These are phyloP conservation scores for Patiria miniata DNA, from an alignment of 35 echinoderm and acorn worm genomes.

Conservation along the genomic window DNA sequence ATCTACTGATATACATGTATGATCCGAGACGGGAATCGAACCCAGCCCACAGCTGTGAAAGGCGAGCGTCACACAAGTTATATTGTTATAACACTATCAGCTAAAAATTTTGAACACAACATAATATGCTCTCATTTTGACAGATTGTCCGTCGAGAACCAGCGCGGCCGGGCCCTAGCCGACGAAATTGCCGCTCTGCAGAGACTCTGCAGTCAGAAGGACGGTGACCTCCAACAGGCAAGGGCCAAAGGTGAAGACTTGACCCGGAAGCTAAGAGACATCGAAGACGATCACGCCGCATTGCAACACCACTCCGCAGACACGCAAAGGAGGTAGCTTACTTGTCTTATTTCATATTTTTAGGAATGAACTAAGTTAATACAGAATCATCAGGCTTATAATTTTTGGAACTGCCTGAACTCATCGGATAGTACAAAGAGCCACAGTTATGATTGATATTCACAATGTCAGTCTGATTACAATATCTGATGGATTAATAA, in stretches of 20 bases:
- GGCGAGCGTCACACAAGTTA: too few relatives aligned
- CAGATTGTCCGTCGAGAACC: slow-evolving; percentile 71
- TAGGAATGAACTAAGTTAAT: too few relatives aligned
- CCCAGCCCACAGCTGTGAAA: too few relatives aligned
- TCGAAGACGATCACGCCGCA: slow-evolving; percentile 67
- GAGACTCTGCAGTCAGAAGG: slow-evolving; percentile 76
- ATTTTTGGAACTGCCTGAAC: not conserved
- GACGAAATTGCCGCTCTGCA: slow-evolving; percentile 70
- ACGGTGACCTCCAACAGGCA: slow-evolving; percentile 72
- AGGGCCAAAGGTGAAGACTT: slow-evolving; percentile 67
- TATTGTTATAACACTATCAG: too few relatives aligned
- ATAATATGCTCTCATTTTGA: not conserved
- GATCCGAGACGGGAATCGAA: too few relatives aligned
- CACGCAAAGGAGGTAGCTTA: slow-evolving; percentile 60
- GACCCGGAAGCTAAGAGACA: slow-evolving; percentile 60
- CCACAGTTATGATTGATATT: too few relatives aligned
- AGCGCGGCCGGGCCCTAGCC: slow-evolving; percentile 65
- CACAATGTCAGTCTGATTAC: too few relatives aligned
- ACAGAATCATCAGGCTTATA: not conserved
- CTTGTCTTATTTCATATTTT: not conserved
- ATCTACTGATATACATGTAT: too few relatives aligned
- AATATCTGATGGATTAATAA: too few relatives aligned
- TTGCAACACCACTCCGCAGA: slow-evolving; percentile 63
- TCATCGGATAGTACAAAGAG: not conserved
- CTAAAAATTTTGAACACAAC: too few relatives aligned